phyloP scores from a whole-genome alignment of 1,140 invertebrate genomes.

The Tenebrio molitor region DNA sequence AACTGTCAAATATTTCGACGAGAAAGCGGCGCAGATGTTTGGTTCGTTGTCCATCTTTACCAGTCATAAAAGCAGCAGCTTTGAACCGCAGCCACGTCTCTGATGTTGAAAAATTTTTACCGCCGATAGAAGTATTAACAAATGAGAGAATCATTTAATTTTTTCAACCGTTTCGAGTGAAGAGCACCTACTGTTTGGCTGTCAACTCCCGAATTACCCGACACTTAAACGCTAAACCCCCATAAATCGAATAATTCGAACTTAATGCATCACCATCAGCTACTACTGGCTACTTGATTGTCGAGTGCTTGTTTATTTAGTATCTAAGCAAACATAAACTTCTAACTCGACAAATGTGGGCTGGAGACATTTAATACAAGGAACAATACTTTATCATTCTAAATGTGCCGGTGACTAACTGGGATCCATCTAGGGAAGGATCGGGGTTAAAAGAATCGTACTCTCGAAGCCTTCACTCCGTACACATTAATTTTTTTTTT shows the following conservation, averaged over 20 bases:
- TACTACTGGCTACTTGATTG: conserved; percentile 29
- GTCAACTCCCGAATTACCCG: conserved; percentile 8
- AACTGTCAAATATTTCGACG: conserved; percentile 3
- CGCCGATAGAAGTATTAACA: conserved; percentile 9
- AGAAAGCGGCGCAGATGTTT: not conserved
- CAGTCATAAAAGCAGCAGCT: conserved; percentile 6
- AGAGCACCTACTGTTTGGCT: conserved; percentile 2
- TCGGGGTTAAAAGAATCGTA: too few species aligned
- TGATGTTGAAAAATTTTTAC: conserved; percentile 4
- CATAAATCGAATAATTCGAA: conserved; percentile 23
- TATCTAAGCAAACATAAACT: conserved; percentile 30
- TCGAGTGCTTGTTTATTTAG: conserved; percentile 24
- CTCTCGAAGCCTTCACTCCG: too few species aligned
- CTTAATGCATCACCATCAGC: conserved; percentile 1
- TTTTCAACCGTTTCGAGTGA: too few species aligned
- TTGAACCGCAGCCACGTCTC: not conserved
- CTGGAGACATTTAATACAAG: not conserved
- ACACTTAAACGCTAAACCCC: conserved; percentile 15
- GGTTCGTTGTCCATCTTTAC: not conserved
- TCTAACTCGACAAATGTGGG: conserved; percentile 17
- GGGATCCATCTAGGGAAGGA: too few species aligned
- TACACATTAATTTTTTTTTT: too few species aligned
- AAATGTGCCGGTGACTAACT: not conserved
- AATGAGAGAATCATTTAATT: not conserved
- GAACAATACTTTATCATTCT: conserved; percentile 15